Conservation (phyloP, 2,797 vertebrate genomes). For the Tragelaphus oryx region DNA sequence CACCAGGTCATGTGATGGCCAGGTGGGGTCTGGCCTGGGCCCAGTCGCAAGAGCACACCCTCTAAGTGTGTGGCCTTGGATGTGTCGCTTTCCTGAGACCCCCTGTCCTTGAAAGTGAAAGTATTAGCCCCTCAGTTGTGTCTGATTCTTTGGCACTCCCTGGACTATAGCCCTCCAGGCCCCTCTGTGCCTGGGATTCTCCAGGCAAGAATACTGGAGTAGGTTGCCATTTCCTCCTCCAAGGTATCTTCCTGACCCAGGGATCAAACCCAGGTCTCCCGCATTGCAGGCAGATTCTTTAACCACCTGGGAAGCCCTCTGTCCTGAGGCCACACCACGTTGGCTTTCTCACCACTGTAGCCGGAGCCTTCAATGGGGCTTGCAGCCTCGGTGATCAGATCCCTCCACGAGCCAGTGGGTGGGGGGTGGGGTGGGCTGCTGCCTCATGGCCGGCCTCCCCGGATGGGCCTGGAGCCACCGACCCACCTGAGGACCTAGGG, state of each 20-base stretch:
- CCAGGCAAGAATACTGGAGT: not conserved
- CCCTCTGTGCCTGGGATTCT: not conserved
- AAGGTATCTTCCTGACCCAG: not conserved
- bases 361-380: not conserved
- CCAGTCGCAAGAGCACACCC: no score
- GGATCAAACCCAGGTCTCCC: not conserved
- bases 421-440: not conserved
- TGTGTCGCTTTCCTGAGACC: not conserved
- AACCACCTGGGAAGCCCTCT: fast-evolving
- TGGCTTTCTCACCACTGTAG: not conserved
- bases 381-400: no score
- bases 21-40: not conserved
- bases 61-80: fast-evolving
- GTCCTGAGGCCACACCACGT: not conserved
- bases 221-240: not conserved
- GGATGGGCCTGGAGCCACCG: fast-evolving
- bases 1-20: fast-evolving
- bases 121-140: not conserved
- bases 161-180: not conserved
- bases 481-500: not conserved
- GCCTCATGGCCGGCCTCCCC: fast-evolving
- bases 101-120: not conserved
- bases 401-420: not conserved
- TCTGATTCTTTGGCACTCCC: not conserved
- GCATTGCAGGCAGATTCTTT: not conserved